Percentiles rank a stretch among this genome's conserved stretches.
Conservation (phyloP, 2,888 invertebrate genomes). For the Plagodis pulveraria region DNA sequence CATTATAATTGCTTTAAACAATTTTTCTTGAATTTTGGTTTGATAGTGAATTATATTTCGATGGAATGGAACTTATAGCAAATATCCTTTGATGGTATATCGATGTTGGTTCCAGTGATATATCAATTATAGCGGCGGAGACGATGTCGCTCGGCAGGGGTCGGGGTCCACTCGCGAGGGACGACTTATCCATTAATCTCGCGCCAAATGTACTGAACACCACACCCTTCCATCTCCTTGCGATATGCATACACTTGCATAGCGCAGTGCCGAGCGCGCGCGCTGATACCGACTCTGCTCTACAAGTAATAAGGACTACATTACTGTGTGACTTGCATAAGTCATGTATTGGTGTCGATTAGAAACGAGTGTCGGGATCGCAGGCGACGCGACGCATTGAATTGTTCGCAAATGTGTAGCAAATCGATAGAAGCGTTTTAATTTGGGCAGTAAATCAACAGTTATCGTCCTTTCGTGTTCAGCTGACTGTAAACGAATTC, state of each 20-base stretch:
- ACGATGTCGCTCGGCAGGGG: neutral
- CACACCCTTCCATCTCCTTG: slow-evolving; percentile 20
- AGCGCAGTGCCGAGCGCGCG: neutral
- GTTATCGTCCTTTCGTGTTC: slow-evolving; percentile 20
- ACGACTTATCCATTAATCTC: slow-evolving; percentile 35
- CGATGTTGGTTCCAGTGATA: slow-evolving; percentile 21
- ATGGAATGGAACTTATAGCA: no score
- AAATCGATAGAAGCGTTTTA: slow-evolving; percentile 35
- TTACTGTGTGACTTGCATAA: neutral
- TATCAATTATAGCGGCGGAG: slow-evolving; percentile 31
- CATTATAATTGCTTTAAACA: no score
- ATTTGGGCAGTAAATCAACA: slow-evolving; percentile 33
- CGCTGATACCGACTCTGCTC: neutral
- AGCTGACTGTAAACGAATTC: neutral
- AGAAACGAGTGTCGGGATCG: slow-evolving; percentile 39
- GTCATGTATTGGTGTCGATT: slow-evolving; percentile 20
- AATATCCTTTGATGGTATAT: neutral
- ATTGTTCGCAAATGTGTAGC: slow-evolving; percentile 41
- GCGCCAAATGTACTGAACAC: slow-evolving; percentile 39
- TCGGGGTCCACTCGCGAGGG: slow-evolving; percentile 3
- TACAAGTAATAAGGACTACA: neutral
- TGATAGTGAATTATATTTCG: no score
- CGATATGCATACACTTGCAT: slow-evolving; percentile 11
- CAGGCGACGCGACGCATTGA: slow-evolving; percentile 41
- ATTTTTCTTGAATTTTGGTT: no score